Conservation (phyloP, 2,888 invertebrate species). For the Tipula confusa region DNA sequence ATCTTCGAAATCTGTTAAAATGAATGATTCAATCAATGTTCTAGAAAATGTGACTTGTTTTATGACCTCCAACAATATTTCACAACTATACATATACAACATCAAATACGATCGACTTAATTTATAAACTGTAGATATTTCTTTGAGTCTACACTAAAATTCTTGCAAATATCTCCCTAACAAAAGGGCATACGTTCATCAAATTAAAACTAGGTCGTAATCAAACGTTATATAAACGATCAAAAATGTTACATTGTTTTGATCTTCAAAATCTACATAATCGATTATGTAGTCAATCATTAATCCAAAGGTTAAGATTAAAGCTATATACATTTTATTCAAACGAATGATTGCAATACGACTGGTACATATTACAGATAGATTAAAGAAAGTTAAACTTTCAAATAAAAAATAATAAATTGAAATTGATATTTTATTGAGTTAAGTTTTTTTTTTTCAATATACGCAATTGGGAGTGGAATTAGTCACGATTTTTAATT, state of each 20-base stretch:
- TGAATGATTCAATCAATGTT: no score
- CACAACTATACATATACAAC: no score
- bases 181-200: no score
- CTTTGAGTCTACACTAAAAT: no score
- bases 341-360: background rate
- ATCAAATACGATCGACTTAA: no score
- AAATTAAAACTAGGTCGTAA: background rate
- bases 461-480: slow-evolving; percentile 14
- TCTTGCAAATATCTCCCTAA: no score
- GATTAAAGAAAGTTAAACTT: slow-evolving; percentile 25
- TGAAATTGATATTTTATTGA: slow-evolving; percentile 12
- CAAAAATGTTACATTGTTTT: background rate
- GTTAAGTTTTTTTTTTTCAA: no score
- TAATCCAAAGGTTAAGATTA: slow-evolving; percentile 12
- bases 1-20: no score
- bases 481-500: background rate
- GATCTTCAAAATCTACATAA: slow-evolving; percentile 20
- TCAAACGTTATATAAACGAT: background rate
- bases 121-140: no score
- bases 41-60: no score
- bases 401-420: background rate
- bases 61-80: no score
- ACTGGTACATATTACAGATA: background rate
- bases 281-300: background rate
- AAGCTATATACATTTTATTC: background rate